phyloP scores from a whole-genome alignment of 2,113 vertebrate species.

The Nanorana parkeri region DNA sequence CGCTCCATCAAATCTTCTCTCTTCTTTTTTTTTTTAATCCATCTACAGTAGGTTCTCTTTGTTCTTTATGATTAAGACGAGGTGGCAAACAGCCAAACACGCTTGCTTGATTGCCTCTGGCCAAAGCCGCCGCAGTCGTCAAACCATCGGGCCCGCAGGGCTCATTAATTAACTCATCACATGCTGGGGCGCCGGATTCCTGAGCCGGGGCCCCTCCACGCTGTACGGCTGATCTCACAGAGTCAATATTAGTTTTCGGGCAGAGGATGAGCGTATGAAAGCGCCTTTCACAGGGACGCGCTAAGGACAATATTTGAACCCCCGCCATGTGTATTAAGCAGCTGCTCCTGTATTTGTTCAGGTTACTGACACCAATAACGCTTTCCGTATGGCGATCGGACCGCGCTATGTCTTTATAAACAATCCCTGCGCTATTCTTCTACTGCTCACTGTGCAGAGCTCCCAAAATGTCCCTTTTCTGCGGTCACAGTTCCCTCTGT shows the following conservation, averaged over 20 bases:
- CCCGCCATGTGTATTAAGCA: background rate
- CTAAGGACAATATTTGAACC: slow-evolving; percentile 5
- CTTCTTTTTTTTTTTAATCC: slow-evolving; percentile 13
- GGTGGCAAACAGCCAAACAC: slow-evolving; percentile 15
- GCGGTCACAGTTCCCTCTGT: too few species aligned
- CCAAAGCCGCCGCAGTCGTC: background rate
- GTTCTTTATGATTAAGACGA: background rate
- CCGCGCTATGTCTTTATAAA: too few species aligned
- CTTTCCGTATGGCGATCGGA: too few species aligned
- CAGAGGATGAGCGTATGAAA: slow-evolving; percentile 15
- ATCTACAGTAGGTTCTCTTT: slow-evolving; percentile 21
- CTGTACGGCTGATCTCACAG: slow-evolving; percentile 8
- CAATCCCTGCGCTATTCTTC: too few species aligned
- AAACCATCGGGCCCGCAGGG: background rate
- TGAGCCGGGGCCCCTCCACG: background rate
- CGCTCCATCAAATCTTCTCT: slow-evolving; percentile 10
- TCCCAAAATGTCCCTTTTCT: too few species aligned
- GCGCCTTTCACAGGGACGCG: background rate
- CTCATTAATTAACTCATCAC: slow-evolving; percentile 37
- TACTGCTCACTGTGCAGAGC: too few species aligned
- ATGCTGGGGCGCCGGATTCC: background rate
- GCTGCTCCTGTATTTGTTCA: background rate
- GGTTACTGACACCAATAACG: background rate
- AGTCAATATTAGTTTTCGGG: slow-evolving; percentile 17
- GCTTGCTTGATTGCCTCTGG: rapidly evolving